A percentile compares a stretch with the other conserved stretches of the same genome.
Conservation (phyloP, 2,888 invertebrate species). For the Ecdyonurus torrentis region DNA sequence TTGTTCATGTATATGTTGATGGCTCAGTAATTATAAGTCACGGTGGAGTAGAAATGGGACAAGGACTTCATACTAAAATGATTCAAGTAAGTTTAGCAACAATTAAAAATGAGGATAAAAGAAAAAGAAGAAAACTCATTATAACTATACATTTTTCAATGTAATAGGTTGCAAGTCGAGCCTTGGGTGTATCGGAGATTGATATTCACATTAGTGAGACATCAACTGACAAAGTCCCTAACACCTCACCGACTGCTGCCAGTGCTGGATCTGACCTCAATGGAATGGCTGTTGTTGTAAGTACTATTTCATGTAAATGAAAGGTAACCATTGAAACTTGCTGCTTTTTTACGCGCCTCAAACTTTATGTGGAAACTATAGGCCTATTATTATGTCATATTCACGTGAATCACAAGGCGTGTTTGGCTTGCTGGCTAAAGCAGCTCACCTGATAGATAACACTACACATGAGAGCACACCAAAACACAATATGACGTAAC, state of each 20-base stretch:
- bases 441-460: too few species aligned
- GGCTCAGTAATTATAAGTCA: constrained; percentile 30
- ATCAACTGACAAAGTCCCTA: constrained; percentile 79
- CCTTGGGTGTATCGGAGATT: constrained; percentile 47
- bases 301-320: constrained; percentile 12
- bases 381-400: background rate
- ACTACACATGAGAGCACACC: too few species aligned
- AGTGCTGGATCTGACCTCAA: constrained; percentile 79
- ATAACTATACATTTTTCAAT: too few species aligned
- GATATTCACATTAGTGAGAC: constrained; percentile 71
- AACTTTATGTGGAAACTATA: too few species aligned
- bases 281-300: constrained; percentile 70
- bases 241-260: constrained; percentile 78
- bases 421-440: too few species aligned
- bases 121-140: too few species aligned
- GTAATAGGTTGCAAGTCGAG: constrained; percentile 49
- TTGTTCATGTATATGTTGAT: constrained; percentile 28
- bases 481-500: too few species aligned
- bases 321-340: background rate
- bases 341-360: too few species aligned
- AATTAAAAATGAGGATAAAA: too few species aligned
- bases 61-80: constrained; percentile 37
- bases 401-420: too few species aligned
- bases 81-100: constrained; percentile 21
- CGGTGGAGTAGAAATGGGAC: constrained; percentile 38